Evolutionary conservation across 2,888 invertebrate species (phyloP).

Genomic region (Ditylenchus weischeri): DNA sequence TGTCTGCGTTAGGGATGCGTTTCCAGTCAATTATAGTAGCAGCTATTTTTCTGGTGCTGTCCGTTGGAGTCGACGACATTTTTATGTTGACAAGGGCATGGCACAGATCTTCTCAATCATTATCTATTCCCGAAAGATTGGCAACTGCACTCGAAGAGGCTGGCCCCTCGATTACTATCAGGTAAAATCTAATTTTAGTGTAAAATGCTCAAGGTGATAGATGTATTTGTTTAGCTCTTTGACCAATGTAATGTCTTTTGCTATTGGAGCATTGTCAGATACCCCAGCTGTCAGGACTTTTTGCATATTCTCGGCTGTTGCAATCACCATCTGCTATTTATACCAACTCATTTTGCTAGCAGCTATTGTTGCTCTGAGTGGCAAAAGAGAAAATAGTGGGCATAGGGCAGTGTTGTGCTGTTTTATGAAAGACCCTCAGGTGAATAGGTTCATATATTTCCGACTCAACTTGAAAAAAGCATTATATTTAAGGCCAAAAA

Average conservation of each 20-base stretch:
- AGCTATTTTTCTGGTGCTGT: constrained; percentile 51
- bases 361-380: constrained; percentile 45
- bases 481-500: constrained; percentile 29
- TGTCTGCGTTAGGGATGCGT: constrained; percentile 34
- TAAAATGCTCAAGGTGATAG: no score
- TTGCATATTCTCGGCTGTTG: constrained; percentile 47
- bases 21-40: constrained; percentile 54
- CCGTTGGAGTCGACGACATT: constrained; percentile 55
- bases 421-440: constrained; percentile 43
- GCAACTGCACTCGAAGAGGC: constrained; percentile 49
- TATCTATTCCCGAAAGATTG: constrained; percentile 37
- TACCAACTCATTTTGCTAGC: constrained; percentile 45
- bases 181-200: constrained; percentile 24
- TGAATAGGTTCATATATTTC: no score
- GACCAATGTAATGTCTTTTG: constrained; percentile 42
- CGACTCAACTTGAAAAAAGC: no score
- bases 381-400: constrained; percentile 39
- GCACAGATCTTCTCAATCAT: constrained; percentile 25
- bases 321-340: constrained; percentile 41
- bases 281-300: constrained; percentile 52
- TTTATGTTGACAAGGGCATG: constrained; percentile 45
- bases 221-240: constrained; percentile 31
- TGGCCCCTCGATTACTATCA: constrained; percentile 53
- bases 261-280: constrained; percentile 45
- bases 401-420: constrained; percentile 44